Percentiles rank a stretch among this genome's conserved stretches.
Conservation (phyloP, 1,140 invertebrate genomes). For the Drosophila quadrilineata region DNA sequence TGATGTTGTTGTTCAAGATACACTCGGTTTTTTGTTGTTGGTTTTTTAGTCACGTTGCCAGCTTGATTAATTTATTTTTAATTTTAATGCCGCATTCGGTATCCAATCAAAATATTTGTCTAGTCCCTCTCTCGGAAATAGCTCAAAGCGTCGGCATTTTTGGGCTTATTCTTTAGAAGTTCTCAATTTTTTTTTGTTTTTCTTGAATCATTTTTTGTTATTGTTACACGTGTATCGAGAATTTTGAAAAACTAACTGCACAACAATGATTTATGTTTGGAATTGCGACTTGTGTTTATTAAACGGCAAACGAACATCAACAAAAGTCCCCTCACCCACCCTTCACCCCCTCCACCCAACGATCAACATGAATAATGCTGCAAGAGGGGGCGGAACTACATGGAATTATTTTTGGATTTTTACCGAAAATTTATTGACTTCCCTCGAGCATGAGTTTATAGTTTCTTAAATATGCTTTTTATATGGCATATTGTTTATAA, state of each 20-base stretch:
- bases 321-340: too few relatives aligned
- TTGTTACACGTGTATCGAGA: not conserved
- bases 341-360: too few relatives aligned
- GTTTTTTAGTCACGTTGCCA: conserved; percentile 29
- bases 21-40: not conserved
- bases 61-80: conserved; percentile 53
- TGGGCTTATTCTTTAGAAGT: conserved; percentile 7
- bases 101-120: conserved; percentile 49
- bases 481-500: too few relatives aligned
- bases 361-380: conserved; percentile 15
- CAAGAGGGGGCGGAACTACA: not conserved
- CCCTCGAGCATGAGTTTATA: not conserved
- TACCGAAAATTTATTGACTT: conserved; percentile 8
- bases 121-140: conserved; percentile 2
- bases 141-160: conserved; percentile 26
- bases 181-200: too few relatives aligned
- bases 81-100: conserved; percentile 36
- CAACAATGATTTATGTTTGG: conserved; percentile 47
- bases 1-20: conserved; percentile 1
- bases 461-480: not conserved
- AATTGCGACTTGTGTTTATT: conserved; percentile 39
- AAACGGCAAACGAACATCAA: conserved; percentile 16
- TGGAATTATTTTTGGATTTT: conserved; percentile 9
- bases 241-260: conserved; percentile 23
- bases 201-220: too few relatives aligned